A percentile compares a stretch with the other conserved stretches of the same genome.
These are phyloP conservation scores for Pectinophora gossypiella DNA, from an alignment of 1,140 invertebrate genomes.

Conservation along the genomic window DNA sequence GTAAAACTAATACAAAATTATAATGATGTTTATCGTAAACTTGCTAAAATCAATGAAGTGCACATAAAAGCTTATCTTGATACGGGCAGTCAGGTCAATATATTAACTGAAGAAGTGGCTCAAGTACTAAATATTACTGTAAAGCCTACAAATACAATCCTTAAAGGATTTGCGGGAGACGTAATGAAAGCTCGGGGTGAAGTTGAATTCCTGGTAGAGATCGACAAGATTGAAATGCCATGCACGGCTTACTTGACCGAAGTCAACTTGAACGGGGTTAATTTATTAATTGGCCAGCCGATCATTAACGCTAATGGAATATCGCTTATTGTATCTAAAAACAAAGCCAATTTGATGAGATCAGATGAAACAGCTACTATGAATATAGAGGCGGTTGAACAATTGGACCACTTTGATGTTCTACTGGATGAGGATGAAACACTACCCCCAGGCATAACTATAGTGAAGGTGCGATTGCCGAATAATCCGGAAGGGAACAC, in stretches of 20 bases:
- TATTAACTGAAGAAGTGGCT: conserved; percentile 2
- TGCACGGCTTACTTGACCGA: conserved; percentile 7
- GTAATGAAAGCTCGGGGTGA: conserved; percentile 1
- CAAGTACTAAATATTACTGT: not conserved
- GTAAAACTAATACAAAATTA: conserved; percentile 10
- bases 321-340: too few relatives aligned
- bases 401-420: not conserved
- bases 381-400: not conserved
- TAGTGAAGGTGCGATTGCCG: too few relatives aligned
- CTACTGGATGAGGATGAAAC: not conserved
- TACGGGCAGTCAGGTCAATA: conserved; percentile 19
- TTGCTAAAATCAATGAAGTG: conserved; percentile 11
- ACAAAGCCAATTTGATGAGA: too few relatives aligned
- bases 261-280: conserved; percentile 4
- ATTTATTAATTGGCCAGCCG: conserved; percentile 1
- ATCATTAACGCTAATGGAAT: not conserved
- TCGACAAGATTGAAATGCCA: conserved; percentile 1
- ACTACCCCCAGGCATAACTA: not conserved
- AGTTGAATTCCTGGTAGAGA: conserved; percentile 5
- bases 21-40: conserved; percentile 16
- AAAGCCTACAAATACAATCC: conserved; percentile 1
- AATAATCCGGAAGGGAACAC: too few relatives aligned
- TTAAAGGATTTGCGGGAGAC: conserved; percentile 18
- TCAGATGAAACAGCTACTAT: too few relatives aligned
- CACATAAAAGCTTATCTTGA: conserved; percentile 17